Conservation (phyloP, 1,140 invertebrate genomes). For the Zaprionus lachaisei region DNA sequence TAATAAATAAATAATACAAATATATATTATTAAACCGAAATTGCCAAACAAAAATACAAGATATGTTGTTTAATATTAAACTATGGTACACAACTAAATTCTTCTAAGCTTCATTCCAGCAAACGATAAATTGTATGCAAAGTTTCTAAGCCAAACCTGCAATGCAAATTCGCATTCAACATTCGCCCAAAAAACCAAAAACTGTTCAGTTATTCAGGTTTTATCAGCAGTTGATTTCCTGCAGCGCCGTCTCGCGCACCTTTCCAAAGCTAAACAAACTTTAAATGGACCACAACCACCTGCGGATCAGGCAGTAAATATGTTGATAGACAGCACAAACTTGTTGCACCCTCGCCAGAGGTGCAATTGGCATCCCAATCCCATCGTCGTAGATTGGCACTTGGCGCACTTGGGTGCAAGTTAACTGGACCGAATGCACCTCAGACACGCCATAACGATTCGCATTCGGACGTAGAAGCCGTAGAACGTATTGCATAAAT, state of each 20-base stretch:
- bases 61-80: no score
- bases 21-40: no score
- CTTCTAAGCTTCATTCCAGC: no score
- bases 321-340: constrained; percentile 17
- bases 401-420: constrained; percentile 1
- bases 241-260: not conserved
- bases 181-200: not conserved
- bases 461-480: not conserved
- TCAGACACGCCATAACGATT: constrained; percentile 41
- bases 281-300: constrained; percentile 9
- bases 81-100: no score
- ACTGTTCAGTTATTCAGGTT: constrained; percentile 6
- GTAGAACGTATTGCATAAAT: constrained; percentile 57
- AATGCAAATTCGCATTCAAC: not conserved
- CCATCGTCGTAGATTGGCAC: not conserved
- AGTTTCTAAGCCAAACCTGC: not conserved
- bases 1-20: no score
- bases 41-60: no score
- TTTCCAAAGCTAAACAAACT: not conserved
- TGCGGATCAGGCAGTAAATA: constrained; percentile 17
- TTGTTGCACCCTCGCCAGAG: constrained; percentile 11
- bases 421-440: constrained; percentile 35
- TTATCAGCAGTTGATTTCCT: not conserved
- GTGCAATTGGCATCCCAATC: constrained; percentile 32
- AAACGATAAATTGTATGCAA: not conserved